Percentiles rank a stretch among this genome's conserved stretches.
phyloP scores from a whole-genome alignment of 92 coral and sea anemone genomes.

The Paramuricea clavata region DNA sequence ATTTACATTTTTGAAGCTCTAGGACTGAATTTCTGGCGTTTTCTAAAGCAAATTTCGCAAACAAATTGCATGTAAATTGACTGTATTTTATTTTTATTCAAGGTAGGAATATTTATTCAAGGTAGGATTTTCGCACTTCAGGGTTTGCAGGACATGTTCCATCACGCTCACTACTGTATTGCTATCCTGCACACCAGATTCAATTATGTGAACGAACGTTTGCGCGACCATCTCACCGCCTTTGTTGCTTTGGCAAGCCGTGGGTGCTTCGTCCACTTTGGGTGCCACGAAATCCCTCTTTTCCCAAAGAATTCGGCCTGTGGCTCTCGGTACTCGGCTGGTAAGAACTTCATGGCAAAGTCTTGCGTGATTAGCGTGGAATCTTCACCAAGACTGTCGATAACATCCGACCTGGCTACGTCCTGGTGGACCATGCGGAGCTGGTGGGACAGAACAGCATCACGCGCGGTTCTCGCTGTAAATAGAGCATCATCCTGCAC shows the following conservation, averaged over 20 bases:
- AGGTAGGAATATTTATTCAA: too few relatives aligned
- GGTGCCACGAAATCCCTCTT: constrained; percentile 69
- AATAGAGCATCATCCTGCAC: constrained; percentile 50
- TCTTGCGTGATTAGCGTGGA: constrained; percentile 48
- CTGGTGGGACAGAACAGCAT: constrained; percentile 44
- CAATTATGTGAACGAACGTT: constrained; percentile 25
- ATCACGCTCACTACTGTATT: constrained; percentile 18
- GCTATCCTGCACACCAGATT: constrained; percentile 38
- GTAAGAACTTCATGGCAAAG: constrained; percentile 68
- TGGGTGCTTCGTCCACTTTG: too few relatives aligned
- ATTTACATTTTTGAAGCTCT: too few relatives aligned
- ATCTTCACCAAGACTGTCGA: constrained; percentile 36
- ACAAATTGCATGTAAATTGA: too few relatives aligned
- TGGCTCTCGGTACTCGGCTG: constrained; percentile 48
- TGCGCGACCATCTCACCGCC: constrained; percentile 1
- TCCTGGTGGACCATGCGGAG: constrained; percentile 58
- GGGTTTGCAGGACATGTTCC: constrained; percentile 55
- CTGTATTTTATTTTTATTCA: too few relatives aligned
- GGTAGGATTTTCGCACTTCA: constrained; percentile 34
- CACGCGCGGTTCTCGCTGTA: constrained; percentile 43
- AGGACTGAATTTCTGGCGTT: too few relatives aligned
- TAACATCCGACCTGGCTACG: constrained; percentile 46
- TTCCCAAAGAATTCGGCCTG: constrained; percentile 71
- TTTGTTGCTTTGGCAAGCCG: neutral
- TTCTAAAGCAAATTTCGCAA: too few relatives aligned